phyloP scores from a whole-genome alignment of 2,797 vertebrate species.

The Mormyrops boulengeri region DNA sequence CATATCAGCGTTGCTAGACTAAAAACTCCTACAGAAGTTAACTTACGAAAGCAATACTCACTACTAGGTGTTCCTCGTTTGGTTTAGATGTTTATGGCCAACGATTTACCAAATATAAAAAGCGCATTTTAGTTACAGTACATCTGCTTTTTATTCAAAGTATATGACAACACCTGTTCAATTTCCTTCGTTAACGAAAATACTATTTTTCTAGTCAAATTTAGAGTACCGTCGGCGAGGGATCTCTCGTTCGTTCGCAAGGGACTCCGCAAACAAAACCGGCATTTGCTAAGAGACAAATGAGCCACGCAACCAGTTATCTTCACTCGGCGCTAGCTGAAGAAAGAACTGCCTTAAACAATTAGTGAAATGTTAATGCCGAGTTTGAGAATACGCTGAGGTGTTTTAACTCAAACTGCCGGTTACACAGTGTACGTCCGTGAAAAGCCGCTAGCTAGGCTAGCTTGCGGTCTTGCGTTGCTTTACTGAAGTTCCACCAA shows the following conservation, averaged over 20 bases:
- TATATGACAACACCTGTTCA: background rate
- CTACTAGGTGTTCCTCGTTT: background rate
- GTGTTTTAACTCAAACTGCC: background rate
- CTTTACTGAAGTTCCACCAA: background rate
- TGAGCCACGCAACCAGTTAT: background rate
- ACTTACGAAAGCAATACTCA: background rate
- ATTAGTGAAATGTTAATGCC: background rate
- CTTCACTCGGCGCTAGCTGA: background rate
- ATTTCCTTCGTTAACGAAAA: background rate
- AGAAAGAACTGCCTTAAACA: background rate
- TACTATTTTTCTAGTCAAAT: background rate
- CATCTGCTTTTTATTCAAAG: background rate
- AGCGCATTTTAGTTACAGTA: background rate
- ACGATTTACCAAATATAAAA: background rate
- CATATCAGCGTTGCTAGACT: background rate
- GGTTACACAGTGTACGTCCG: background rate
- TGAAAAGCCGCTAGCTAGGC: background rate
- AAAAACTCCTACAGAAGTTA: slow-evolving; percentile 2
- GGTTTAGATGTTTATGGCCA: background rate
- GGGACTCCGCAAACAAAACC: background rate
- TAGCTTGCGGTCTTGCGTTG: background rate
- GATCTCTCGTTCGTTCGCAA: background rate
- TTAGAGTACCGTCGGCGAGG: background rate
- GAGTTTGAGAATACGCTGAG: background rate
- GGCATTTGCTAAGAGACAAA: background rate